Percentiles rank a stretch among this genome's conserved stretches.
Evolutionary conservation across 2,113 vertebrate species (phyloP).

Genomic region (Mugil cephalus): DNA sequence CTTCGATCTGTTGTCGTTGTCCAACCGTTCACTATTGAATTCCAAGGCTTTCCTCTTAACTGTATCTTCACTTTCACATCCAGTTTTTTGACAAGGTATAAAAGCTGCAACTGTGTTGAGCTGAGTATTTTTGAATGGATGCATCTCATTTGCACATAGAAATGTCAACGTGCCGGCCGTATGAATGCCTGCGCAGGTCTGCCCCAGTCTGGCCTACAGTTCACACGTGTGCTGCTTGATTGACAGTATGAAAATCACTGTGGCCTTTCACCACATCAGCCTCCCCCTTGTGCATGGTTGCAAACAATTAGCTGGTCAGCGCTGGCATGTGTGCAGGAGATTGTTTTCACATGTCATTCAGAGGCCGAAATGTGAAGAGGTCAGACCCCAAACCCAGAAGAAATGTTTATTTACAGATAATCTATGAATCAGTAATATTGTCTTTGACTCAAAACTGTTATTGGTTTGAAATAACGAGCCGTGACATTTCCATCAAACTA

Average conservation of each 20-base stretch:
- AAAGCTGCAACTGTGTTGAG: too few species aligned
- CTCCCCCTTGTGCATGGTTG: constrained; percentile 12
- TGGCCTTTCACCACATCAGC: constrained; percentile 31
- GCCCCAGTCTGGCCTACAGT: neutral
- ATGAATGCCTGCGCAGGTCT: neutral
- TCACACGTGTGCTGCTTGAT: constrained; percentile 23
- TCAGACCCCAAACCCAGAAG: neutral
- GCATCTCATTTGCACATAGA: constrained; percentile 35
- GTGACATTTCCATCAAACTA: neutral
- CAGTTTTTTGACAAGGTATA: too few species aligned
- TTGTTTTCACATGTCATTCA: constrained; percentile 29
- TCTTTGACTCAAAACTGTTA: neutral
- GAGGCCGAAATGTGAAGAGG: constrained; percentile 20
- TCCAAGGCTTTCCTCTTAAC: too few species aligned
- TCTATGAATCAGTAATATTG: neutral
- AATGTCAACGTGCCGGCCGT: constrained; percentile 41
- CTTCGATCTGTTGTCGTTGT: neutral
- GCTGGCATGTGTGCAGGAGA: neutral
- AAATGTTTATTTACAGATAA: constrained; percentile 11
- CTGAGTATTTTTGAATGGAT: neutral
- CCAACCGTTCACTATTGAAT: too few species aligned
- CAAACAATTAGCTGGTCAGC: constrained; percentile 43
- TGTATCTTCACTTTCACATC: too few species aligned
- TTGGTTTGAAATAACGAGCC: neutral
- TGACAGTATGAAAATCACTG: constrained; percentile 25